Conservation (phyloP, 2,113 vertebrate species). For the Gallinago undulata region DNA sequence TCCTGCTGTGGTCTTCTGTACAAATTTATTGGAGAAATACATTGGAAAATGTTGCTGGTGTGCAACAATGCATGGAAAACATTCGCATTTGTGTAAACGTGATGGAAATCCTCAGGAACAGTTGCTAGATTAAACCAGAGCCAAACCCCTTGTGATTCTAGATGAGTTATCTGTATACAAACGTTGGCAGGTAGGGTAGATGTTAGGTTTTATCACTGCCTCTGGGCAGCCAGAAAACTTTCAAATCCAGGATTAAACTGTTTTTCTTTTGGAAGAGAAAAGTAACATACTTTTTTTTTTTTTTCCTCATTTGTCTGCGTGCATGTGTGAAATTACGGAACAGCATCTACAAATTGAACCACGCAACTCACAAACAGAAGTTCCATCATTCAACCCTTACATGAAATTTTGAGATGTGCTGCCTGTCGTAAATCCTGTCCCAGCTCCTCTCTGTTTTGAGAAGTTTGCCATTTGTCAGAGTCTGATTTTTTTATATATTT, state of each 20-base stretch:
- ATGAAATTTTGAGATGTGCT: neutral
- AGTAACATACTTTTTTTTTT: neutral
- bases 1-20: conserved; percentile 59
- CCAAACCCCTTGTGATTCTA: conserved; percentile 1
- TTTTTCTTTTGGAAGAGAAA: neutral
- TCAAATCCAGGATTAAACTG: conserved; percentile 18
- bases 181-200: conserved; percentile 22
- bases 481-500: neutral
- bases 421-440: neutral
- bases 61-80: conserved; percentile 60
- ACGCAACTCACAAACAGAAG: neutral
- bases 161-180: conserved; percentile 15
- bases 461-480: neutral
- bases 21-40: conserved; percentile 46
- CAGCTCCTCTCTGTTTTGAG: neutral
- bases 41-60: conserved; percentile 21
- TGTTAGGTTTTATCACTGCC: neutral
- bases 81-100: conserved; percentile 48
- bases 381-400: neutral
- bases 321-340: neutral
- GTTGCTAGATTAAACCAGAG: conserved; percentile 31
- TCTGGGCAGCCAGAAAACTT: conserved; percentile 11
- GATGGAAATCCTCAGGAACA: conserved; percentile 47
- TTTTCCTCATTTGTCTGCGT: neutral
- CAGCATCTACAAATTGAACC: neutral